Conservation (phyloP, 2,888 invertebrate species). For the Rugalucina vietnamica region DNA sequence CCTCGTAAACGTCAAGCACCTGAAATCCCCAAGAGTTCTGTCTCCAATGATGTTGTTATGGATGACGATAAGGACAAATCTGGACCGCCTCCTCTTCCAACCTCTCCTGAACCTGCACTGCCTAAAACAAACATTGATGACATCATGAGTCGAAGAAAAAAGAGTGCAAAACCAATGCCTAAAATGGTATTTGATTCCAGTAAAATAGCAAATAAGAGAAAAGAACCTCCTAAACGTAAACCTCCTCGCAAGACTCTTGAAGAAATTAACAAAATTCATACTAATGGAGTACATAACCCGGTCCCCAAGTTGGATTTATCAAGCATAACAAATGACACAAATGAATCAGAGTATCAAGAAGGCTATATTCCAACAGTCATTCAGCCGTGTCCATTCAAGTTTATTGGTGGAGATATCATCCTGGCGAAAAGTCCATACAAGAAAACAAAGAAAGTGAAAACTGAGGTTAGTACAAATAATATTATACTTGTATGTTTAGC, state of each 20-base stretch:
- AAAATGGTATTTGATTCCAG: constrained; percentile 69
- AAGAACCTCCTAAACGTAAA: constrained; percentile 61
- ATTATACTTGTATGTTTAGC: too few species aligned
- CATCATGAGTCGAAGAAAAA: constrained; percentile 59
- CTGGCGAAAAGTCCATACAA: constrained; percentile 70
- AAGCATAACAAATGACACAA: constrained; percentile 62
- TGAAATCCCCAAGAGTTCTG: constrained; percentile 34
- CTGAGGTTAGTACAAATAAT: too few species aligned
- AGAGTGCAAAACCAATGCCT: constrained; percentile 34
- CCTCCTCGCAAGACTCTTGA: constrained; percentile 56
- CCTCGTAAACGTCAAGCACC: constrained; percentile 62
- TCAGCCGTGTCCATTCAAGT: constrained; percentile 74
- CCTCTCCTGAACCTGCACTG: constrained; percentile 46
- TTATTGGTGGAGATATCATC: constrained; percentile 76
- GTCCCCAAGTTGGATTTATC: constrained; percentile 71
- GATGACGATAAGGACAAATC: constrained; percentile 12
- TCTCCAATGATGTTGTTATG: constrained; percentile 18
- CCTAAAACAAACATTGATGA: constrained; percentile 74
- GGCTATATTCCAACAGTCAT: constrained; percentile 73
- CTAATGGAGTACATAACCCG: constrained; percentile 31
- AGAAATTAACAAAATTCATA: constrained; percentile 47
- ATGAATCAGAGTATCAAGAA: constrained; percentile 65
- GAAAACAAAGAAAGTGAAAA: constrained; percentile 68
- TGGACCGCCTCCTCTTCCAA: constrained; percentile 49
- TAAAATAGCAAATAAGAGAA: constrained; percentile 59